A percentile compares a stretch with the other conserved stretches of the same genome.
phyloP scores from a whole-genome alignment of 2,113 vertebrate species.

The Sialia sialis region DNA sequence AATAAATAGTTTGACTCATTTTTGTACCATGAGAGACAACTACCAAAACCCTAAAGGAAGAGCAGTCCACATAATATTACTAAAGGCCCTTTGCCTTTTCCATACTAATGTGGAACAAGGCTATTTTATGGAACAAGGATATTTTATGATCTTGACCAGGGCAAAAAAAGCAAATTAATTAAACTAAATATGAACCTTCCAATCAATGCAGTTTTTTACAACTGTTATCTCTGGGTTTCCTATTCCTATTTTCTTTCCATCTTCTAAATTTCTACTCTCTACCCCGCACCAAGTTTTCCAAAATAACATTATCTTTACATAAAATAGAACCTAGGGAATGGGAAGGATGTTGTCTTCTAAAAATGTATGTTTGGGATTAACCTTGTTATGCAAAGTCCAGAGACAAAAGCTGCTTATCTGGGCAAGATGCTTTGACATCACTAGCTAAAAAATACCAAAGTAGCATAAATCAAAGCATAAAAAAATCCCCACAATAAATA shows the following conservation, averaged over 20 bases:
- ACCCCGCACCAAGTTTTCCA: accelerated
- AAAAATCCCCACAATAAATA: neutral
- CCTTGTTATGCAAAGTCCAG: neutral
- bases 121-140: no score
- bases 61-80: neutral
- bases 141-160: neutral
- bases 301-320: neutral
- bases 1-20: neutral
- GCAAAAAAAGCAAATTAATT: neutral
- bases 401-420: neutral
- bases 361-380: neutral
- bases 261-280: neutral
- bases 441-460: neutral
- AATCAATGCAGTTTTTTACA: neutral
- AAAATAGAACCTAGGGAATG: neutral
- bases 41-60: neutral
- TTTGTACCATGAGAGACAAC: neutral
- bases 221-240: neutral
- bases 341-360: neutral
- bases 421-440: neutral
- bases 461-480: neutral
- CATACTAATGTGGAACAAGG: neutral
- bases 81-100: neutral
- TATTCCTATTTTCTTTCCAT: neutral
- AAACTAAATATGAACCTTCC: neutral